Conservation (phyloP, 1,140 invertebrate genomes). For the Panonychus citri region DNA sequence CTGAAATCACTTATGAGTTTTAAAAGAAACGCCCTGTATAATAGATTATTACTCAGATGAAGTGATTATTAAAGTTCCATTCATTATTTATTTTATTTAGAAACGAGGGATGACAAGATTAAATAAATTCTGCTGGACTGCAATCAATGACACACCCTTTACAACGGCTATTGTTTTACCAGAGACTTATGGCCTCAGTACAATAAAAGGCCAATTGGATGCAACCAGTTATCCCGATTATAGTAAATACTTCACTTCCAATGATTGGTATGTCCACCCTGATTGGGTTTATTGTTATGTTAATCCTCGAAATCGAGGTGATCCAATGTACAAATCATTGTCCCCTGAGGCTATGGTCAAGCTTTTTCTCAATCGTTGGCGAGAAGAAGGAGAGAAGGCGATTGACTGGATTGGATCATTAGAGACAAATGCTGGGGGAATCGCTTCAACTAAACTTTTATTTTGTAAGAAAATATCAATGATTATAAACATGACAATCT, state of each 20-base stretch:
- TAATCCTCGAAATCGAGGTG: slow-evolving; percentile 6
- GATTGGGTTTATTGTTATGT: slow-evolving; percentile 35
- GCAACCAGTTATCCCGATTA: not conserved
- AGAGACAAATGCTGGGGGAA: not conserved
- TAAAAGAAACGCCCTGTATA: too few relatives aligned
- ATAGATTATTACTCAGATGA: too few relatives aligned
- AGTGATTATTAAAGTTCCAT: too few relatives aligned
- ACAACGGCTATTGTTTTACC: slow-evolving; percentile 63
- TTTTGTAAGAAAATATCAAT: not conserved
- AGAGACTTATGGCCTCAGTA: slow-evolving; percentile 66
- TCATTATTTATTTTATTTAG: slow-evolving; percentile 17
- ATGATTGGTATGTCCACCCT: slow-evolving; percentile 60
- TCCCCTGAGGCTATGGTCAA: slow-evolving; percentile 10
- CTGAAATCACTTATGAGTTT: too few relatives aligned
- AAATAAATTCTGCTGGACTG: slow-evolving; percentile 63
- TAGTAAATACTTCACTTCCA: slow-evolving; percentile 7
- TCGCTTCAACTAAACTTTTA: not conserved
- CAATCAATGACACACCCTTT: slow-evolving; percentile 66
- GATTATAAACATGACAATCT: too few relatives aligned
- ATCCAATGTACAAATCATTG: slow-evolving; percentile 4
- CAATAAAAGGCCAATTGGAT: slow-evolving; percentile 58
- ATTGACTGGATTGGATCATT: slow-evolving; percentile 10
- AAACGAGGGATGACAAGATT: slow-evolving; percentile 50
- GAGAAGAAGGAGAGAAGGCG: slow-evolving; percentile 9
- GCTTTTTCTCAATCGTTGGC: slow-evolving; percentile 10